These are phyloP conservation scores for Brenthis daphne DNA, from an alignment of 2,888 invertebrate species.

Conservation along the genomic window DNA sequence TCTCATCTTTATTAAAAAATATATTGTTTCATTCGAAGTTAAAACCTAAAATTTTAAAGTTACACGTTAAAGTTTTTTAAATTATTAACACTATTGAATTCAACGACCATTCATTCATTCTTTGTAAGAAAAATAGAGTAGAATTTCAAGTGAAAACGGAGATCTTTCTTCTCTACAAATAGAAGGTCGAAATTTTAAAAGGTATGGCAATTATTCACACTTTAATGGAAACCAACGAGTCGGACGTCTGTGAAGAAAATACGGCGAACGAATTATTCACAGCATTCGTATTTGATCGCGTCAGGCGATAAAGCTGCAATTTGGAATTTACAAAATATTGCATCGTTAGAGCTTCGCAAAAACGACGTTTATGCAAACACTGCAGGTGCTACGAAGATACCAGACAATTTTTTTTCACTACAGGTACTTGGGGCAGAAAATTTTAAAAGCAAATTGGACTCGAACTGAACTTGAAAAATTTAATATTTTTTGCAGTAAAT, in stretches of 20 bases:
- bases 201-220: conserved; percentile 20
- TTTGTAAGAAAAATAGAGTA: conserved; percentile 15
- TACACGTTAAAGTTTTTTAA: neutral
- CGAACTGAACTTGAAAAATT: conserved; percentile 12
- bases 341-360: conserved; percentile 42
- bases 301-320: conserved; percentile 65
- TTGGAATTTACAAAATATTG: conserved; percentile 55
- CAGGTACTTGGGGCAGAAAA: conserved; percentile 11
- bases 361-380: conserved; percentile 39
- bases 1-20: no score
- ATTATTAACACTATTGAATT: conserved; percentile 27
- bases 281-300: conserved; percentile 54
- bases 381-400: conserved; percentile 33
- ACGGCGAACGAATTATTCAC: conserved; percentile 53
- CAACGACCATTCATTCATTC: conserved; percentile 5
- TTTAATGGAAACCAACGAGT: conserved; percentile 27
- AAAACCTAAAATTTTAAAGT: conserved; percentile 3
- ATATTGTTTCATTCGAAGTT: neutral
- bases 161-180: conserved; percentile 16
- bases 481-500: neutral
- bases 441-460: conserved; percentile 21
- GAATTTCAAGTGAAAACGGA: conserved; percentile 16
- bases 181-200: conserved; percentile 22
- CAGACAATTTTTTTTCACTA: conserved; percentile 27
- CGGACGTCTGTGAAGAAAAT: conserved; percentile 33